Conservation (phyloP, 2,888 invertebrate genomes). For the Drepana falcataria region DNA sequence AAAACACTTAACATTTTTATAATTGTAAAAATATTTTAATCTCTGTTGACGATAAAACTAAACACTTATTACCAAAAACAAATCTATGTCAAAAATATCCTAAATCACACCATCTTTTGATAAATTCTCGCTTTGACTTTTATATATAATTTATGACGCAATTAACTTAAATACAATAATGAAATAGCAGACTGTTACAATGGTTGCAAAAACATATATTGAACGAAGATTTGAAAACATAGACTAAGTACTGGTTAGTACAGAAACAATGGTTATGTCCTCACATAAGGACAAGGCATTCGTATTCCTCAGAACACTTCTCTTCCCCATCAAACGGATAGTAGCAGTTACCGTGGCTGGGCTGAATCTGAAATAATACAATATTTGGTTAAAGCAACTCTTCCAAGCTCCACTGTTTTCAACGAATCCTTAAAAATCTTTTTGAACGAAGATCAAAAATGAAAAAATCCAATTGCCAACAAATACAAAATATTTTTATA, state of each 20-base stretch:
- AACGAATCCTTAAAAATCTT: too few species aligned
- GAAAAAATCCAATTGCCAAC: too few species aligned
- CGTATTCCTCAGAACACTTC: constrained; percentile 81
- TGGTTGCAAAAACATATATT: neutral
- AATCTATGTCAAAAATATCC: neutral
- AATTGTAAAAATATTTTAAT: neutral
- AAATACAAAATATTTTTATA: too few species aligned
- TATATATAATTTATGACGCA: neutral
- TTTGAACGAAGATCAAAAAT: too few species aligned
- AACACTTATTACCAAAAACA: neutral
- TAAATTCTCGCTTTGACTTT: neutral
- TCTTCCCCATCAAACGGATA: constrained; percentile 85
- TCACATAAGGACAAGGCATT: constrained; percentile 80
- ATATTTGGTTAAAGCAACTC: too few species aligned
- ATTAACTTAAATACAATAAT: neutral
- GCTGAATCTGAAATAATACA: constrained; percentile 75
- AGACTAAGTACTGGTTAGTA: neutral
- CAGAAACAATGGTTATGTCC: neutral
- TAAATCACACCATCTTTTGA: neutral
- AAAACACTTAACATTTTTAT: too few species aligned
- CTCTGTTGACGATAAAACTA: neutral
- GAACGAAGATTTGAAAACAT: neutral
- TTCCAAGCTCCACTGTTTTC: too few species aligned
- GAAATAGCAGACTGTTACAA: neutral
- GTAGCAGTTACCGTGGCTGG: constrained; percentile 80